Base-by-base conservation (phyloP, 2,113 vertebrate genomes). In the Aphelocoma coerulescens region DNA sequence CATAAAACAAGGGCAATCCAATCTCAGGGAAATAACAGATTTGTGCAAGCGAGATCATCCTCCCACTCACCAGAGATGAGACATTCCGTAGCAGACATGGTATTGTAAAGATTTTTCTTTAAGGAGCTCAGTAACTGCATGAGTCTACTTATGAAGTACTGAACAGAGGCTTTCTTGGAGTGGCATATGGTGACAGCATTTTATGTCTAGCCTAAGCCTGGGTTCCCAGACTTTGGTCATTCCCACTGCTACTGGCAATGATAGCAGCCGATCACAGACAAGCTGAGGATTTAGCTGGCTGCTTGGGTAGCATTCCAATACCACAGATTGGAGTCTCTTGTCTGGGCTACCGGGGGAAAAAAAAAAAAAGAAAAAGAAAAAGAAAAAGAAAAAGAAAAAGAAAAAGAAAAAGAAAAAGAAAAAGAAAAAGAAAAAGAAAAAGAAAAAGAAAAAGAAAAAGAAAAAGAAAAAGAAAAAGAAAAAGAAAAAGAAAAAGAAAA, bases 1-100 rank as follows among this genome's bases (percentile, higher is more conserved):
- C 88, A 79, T 73, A 92, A 89, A 96, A 96, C 83, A 93, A 87
- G 93, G 95, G 57, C 91, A 94, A 89, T 75, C 86, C 76, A 72
- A 9, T 58, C 88, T 55, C 49, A 92, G 65, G 88, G 88, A 94
- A 95, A 17, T 48, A 86, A 81, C 69, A 95, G 72, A 75, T 84
- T 30, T 89, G 57, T 89, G 80, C 68, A 57, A 91, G 82, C 13
- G 4, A 93, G 76, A 93, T 84, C 69, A 81, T 86, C 91, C 87
- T 95, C 95, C 93, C 77, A 89, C 93, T 89, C 12, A 10, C 35
- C 65, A 65, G 48, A 73, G 28, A 84, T 79, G 54, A 94, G 88
- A 86, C 55, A 63, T 63, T 82, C 72, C 75, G 74, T 44, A 93
- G 79, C 72, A 94, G 75, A 76, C 11, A 93, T 0, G 11, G 41